These are phyloP conservation scores for Neotoma lepida DNA, from an alignment of 2,113 vertebrate genomes.

Conservation along the genomic window DNA sequence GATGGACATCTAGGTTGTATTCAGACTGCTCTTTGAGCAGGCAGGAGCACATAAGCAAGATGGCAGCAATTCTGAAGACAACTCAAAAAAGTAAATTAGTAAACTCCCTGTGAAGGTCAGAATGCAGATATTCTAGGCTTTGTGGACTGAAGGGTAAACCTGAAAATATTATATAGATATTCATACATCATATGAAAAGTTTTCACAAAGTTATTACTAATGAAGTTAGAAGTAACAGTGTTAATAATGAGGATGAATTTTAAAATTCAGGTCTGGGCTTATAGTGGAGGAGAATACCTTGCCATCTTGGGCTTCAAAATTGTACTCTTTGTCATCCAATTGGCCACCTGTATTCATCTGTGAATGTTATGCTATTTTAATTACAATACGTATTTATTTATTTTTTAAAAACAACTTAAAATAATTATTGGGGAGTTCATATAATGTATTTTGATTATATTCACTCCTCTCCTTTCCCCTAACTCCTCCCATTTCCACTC, in stretches of 20 bases:
- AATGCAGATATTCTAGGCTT: not conserved
- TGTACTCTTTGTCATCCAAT: not conserved
- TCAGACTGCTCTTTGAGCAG: not conserved
- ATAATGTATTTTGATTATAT: not conserved
- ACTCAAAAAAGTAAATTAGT: not conserved
- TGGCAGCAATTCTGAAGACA: not conserved
- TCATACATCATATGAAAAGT: not conserved
- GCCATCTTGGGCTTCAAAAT: not conserved
- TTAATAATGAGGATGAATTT: not conserved
- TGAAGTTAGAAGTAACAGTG: not conserved
- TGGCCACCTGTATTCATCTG: not conserved
- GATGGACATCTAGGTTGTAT: accelerated
- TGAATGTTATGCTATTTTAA: not conserved
- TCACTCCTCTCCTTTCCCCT: not conserved
- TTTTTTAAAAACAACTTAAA: not conserved
- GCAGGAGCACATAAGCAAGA: not conserved
- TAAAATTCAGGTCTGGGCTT: not conserved
- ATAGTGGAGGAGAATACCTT: not conserved
- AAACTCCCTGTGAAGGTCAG: not conserved
- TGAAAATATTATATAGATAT: not conserved
- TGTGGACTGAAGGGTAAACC: not conserved
- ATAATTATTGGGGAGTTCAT: not conserved
- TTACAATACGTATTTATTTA: not conserved
- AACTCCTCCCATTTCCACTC: not conserved
- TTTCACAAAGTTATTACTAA: not conserved